These are phyloP conservation scores for Scalopus aquaticus DNA, from an alignment of 2,113 vertebrate genomes.

Conservation along the genomic window DNA sequence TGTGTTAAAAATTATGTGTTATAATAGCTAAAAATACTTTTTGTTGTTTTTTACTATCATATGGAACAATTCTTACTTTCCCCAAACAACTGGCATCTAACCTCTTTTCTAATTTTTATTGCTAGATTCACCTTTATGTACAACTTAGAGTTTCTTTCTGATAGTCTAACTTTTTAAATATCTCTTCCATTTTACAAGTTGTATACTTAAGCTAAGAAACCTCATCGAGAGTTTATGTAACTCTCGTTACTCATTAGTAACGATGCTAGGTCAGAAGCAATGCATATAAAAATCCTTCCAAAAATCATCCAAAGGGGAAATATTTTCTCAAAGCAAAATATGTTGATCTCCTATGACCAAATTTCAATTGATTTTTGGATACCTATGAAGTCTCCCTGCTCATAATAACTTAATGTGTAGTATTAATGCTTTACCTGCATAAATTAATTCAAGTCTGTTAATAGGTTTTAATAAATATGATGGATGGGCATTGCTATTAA, in stretches of 20 bases:
- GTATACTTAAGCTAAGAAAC: neutral
- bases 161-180: neutral
- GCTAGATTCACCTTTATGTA: neutral
- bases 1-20: neutral
- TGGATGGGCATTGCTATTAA: neutral
- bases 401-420: neutral
- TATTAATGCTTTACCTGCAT: neutral
- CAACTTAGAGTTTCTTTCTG: neutral
- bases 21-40: neutral
- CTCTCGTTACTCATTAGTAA: neutral
- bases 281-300: neutral
- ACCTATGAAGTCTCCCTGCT: neutral
- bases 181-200: neutral
- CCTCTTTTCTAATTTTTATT: neutral
- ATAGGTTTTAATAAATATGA: neutral
- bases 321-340: neutral
- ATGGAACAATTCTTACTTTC: neutral
- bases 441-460: neutral
- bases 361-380: neutral
- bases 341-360: neutral
- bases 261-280: neutral
- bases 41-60: neutral
- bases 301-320: neutral
- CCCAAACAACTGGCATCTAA: accelerated
- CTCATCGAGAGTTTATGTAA: neutral